Evolutionary conservation across 2,888 invertebrate genomes (phyloP).

Genomic region (Incurvaria masculella): DNA sequence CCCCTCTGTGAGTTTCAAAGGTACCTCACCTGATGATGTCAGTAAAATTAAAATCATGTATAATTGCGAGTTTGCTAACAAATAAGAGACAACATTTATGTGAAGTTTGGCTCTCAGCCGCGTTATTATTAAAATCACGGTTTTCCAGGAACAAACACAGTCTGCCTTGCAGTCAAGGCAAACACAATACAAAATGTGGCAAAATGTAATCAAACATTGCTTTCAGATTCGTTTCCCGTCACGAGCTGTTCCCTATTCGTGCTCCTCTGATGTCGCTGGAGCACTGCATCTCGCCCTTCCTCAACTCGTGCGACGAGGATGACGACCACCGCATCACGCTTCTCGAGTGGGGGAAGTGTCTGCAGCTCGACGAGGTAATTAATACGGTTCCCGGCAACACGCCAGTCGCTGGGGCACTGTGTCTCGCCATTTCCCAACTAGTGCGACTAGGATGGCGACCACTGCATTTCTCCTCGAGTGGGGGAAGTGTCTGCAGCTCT

Average conservation of each 20-base stretch:
- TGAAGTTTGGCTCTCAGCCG: too few relatives aligned
- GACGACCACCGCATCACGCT: slow-evolving; percentile 89
- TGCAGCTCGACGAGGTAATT: slow-evolving; percentile 81
- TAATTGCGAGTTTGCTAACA: too few relatives aligned
- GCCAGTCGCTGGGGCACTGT: slow-evolving; percentile 91
- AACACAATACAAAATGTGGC: too few relatives aligned
- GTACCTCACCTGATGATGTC: too few relatives aligned
- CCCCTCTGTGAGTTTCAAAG: too few relatives aligned
- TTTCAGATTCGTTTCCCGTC: slow-evolving; percentile 80
- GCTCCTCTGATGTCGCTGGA: slow-evolving; percentile 94
- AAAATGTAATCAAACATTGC: too few relatives aligned
- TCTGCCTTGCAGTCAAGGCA: too few relatives aligned
- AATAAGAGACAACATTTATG: too few relatives aligned
- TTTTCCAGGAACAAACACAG: too few relatives aligned
- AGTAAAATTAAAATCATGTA: too few relatives aligned
- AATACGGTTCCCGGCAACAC: too few relatives aligned
- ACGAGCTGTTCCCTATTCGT: slow-evolving; percentile 94
- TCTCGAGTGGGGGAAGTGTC: slow-evolving; percentile 88
- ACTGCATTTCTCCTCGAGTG: slow-evolving; percentile 91
- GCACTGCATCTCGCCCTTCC: slow-evolving; percentile 96
- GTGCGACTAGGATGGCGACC: slow-evolving; percentile 87
- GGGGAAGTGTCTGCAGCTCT: slow-evolving; percentile 83
- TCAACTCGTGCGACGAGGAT: slow-evolving; percentile 86
- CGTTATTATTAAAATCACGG: too few relatives aligned
- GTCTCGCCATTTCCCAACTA: slow-evolving; percentile 93